phyloP scores from a whole-genome alignment of 1,140 invertebrate genomes.

The Drosophila ironensis region DNA sequence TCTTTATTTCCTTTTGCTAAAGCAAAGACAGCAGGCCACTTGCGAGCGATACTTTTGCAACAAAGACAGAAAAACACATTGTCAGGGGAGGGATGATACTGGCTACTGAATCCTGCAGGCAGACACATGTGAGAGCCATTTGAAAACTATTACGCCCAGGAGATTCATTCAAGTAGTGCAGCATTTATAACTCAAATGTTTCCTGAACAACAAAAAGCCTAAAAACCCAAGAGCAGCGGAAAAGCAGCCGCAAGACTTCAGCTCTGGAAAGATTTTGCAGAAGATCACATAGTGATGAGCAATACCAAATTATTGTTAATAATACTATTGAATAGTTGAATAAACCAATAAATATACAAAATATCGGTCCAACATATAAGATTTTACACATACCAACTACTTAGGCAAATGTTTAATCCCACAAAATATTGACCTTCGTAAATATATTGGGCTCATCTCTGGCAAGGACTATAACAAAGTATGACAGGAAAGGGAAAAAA shows the following conservation, averaged over 20 bases:
- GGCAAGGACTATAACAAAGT: neutral
- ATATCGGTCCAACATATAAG: no score
- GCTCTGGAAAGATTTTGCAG: slow-evolving; percentile 1
- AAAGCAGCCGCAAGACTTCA: slow-evolving; percentile 26
- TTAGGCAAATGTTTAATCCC: no score
- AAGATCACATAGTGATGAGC: slow-evolving; percentile 42
- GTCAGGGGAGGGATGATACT: neutral
- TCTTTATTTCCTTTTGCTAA: neutral
- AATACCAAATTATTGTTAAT: no score
- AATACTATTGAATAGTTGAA: neutral
- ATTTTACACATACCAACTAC: no score
- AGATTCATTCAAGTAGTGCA: slow-evolving; percentile 77
- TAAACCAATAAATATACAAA: neutral
- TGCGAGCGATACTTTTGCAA: slow-evolving; percentile 55
- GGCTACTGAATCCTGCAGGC: slow-evolving; percentile 18
- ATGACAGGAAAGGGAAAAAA: slow-evolving; percentile 26
- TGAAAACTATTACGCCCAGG: slow-evolving; percentile 77
- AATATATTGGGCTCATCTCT: slow-evolving; percentile 59
- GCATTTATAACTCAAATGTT: slow-evolving; percentile 76
- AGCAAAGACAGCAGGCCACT: slow-evolving; percentile 21
- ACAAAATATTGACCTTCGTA: neutral
- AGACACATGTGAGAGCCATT: slow-evolving; percentile 64
- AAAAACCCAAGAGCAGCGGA: slow-evolving; percentile 20
- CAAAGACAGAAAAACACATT: slow-evolving; percentile 26
- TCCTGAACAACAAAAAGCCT: slow-evolving; percentile 44